Conservation (phyloP, 2,113 vertebrate species). For the Rhinolophus sinicus region DNA sequence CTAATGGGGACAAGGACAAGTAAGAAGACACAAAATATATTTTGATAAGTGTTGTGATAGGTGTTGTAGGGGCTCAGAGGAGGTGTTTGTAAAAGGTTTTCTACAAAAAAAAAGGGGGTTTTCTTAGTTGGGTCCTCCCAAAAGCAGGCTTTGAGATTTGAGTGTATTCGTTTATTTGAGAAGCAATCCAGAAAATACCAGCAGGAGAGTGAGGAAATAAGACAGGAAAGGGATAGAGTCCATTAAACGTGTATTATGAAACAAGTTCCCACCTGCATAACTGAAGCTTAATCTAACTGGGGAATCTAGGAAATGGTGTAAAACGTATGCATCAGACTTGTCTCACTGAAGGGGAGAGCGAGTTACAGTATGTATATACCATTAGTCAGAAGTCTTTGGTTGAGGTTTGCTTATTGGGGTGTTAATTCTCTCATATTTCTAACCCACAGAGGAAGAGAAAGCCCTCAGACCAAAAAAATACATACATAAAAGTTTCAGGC, state of each 20-base stretch:
- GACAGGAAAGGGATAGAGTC: neutral
- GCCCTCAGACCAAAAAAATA: neutral
- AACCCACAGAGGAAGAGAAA: neutral
- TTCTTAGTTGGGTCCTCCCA: neutral
- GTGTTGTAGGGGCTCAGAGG: neutral
- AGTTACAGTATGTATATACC: neutral
- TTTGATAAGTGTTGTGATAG: neutral
- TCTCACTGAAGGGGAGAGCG: neutral
- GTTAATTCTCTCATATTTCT: neutral
- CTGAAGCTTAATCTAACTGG: neutral
- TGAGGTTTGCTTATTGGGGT: neutral
- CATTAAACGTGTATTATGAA: neutral
- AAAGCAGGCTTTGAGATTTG: neutral
- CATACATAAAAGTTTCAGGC: neutral
- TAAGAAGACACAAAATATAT: neutral
- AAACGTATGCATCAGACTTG: neutral
- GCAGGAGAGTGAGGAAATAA: neutral
- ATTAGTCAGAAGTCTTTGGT: neutral
- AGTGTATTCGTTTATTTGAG: neutral
- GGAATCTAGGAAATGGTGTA: neutral
- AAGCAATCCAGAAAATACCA: neutral
- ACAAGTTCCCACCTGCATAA: neutral
- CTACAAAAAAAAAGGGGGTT: neutral
- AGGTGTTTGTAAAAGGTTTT: neutral
- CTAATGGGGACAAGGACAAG: neutral